phyloP scores from a whole-genome alignment of 1,140 invertebrate genomes.

The Aphidius gifuensis region DNA sequence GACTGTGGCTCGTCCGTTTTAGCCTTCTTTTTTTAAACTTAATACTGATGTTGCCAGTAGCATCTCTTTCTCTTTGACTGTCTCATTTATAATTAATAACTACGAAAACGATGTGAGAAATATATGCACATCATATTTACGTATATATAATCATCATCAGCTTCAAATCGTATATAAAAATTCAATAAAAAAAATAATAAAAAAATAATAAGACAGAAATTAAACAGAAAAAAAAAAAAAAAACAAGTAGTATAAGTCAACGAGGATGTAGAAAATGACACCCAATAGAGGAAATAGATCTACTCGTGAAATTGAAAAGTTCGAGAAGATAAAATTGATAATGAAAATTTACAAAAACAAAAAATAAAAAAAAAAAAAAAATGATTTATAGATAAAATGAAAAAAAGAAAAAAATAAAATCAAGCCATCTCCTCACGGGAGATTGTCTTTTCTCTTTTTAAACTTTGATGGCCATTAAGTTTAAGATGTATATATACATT shows the following conservation, averaged over 20 bases:
- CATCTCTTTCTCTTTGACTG: conserved; percentile 25
- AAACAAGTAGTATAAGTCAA: conserved; percentile 7
- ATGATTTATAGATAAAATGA: conserved; percentile 30
- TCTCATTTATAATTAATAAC: too few relatives aligned
- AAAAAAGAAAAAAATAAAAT: conserved; percentile 27
- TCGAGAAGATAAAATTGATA: conserved; percentile 25
- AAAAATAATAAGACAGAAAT: not conserved
- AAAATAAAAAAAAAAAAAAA: conserved; percentile 14
- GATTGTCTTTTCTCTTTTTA: conserved; percentile 49
- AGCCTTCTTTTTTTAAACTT: conserved; percentile 21
- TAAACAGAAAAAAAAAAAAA: conserved; percentile 8
- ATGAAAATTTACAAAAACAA: conserved; percentile 1
- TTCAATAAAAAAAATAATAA: not conserved
- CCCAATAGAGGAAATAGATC: conserved; percentile 53
- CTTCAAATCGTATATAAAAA: too few relatives aligned
- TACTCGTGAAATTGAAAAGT: conserved; percentile 43
- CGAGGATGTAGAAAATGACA: conserved; percentile 25
- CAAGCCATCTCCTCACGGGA: conserved; percentile 54
- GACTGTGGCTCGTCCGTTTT: conserved; percentile 30
- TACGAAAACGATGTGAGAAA: too few relatives aligned
- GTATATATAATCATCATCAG: too few relatives aligned
- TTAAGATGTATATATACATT: not conserved
- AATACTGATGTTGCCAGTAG: not conserved
- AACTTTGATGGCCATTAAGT: conserved; percentile 1
- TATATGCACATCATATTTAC: too few relatives aligned